phyloP scores from a whole-genome alignment of 2,113 vertebrate genomes.

The Urocitellus parryii region DNA sequence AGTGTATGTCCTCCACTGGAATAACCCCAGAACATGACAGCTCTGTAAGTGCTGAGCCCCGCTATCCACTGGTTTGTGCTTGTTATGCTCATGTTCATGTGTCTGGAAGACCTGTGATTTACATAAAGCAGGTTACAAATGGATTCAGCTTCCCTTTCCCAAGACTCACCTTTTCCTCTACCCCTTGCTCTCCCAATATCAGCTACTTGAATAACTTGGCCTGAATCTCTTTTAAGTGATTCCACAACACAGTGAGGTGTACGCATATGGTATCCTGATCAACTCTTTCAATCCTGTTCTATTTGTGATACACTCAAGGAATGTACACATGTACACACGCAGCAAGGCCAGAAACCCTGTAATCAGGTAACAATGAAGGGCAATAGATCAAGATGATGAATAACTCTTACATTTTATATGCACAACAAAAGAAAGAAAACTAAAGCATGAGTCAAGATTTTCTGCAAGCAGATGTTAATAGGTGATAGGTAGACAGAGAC shows the following conservation, averaged over 20 bases:
- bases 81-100: neutral
- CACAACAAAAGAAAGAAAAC: neutral
- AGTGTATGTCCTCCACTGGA: neutral
- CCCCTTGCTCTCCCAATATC: neutral
- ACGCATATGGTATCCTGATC: neutral
- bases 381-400: neutral
- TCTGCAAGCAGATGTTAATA: neutral
- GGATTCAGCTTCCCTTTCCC: neutral
- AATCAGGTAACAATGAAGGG: neutral
- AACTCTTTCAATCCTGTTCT: neutral
- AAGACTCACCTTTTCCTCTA: neutral
- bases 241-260: neutral
- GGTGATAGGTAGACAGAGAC: neutral
- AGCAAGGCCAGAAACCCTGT: neutral
- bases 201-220: neutral
- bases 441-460: neutral
- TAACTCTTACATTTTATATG: neutral
- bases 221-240: neutral
- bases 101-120: neutral
- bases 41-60: neutral
- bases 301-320: neutral
- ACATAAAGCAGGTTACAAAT: neutral
- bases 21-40: neutral
- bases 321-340: neutral
- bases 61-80: neutral